A percentile compares a stretch with the other conserved stretches of the same genome.
phyloP scores from a whole-genome alignment of 2,113 vertebrate species.

The Catharus minimus region DNA sequence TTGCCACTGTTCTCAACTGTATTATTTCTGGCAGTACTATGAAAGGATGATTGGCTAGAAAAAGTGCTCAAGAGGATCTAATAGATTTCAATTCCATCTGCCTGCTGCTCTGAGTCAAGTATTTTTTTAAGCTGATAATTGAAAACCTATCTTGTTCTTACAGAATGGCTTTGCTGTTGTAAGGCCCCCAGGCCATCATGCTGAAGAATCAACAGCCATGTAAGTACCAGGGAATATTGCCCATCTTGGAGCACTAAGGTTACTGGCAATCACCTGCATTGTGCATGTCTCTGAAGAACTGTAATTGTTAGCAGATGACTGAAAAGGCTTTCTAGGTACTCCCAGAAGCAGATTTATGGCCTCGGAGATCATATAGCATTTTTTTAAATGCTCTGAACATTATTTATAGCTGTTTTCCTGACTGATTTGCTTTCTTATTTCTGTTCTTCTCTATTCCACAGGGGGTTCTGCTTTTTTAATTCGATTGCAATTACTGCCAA shows the following conservation, averaged over 20 bases:
- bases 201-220: constrained; percentile 84
- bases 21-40: constrained; percentile 40
- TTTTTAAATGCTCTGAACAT: constrained; percentile 82
- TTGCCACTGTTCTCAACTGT: constrained; percentile 21
- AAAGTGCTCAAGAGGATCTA: constrained; percentile 10
- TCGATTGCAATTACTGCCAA: constrained; percentile 84
- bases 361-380: constrained; percentile 89
- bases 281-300: constrained; percentile 77
- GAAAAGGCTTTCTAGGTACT: constrained; percentile 86
- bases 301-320: constrained; percentile 94
- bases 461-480: constrained; percentile 86
- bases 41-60: constrained; percentile 20
- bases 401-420: constrained; percentile 89
- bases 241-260: constrained; percentile 78
- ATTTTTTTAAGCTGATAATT: constrained; percentile 63
- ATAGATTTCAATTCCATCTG: constrained; percentile 21
- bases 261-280: constrained; percentile 84
- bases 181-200: constrained; percentile 82
- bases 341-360: constrained; percentile 88
- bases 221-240: constrained; percentile 81
- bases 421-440: constrained; percentile 83
- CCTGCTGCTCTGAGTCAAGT: constrained; percentile 8
- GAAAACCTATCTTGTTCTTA: constrained; percentile 77
- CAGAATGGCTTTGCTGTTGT: constrained; percentile 86
- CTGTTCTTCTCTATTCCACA: constrained; percentile 83